A percentile compares a stretch with the other conserved stretches of the same genome.
Conservation (phyloP, 1,140 invertebrate species). For the Scaptodrosophila lebanonensis region DNA sequence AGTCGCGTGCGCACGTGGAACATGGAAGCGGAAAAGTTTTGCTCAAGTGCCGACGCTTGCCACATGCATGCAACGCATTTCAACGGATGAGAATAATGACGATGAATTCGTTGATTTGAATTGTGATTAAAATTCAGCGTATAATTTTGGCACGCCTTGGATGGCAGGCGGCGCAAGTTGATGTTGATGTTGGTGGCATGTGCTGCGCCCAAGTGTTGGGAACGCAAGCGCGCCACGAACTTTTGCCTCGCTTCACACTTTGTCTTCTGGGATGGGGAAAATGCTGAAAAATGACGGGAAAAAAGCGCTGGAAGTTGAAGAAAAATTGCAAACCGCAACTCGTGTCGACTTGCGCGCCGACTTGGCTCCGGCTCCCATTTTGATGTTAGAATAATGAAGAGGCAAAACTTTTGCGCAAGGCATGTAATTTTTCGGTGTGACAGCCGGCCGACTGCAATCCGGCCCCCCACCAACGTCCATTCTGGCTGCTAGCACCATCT, state of each 20-base stretch:
- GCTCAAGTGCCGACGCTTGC: constrained; percentile 33
- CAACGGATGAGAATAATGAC: constrained; percentile 56
- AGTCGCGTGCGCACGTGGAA: not conserved
- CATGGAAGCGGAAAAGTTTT: constrained; percentile 21
- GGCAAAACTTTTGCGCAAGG: constrained; percentile 74
- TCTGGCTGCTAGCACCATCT: not conserved
- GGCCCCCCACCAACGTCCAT: not conserved
- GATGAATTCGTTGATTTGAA: constrained; percentile 74
- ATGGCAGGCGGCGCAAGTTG: constrained; percentile 24
- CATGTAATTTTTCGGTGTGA: constrained; percentile 75
- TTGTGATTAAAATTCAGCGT: constrained; percentile 76
- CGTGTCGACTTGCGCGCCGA: constrained; percentile 51
- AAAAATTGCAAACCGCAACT: constrained; percentile 75
- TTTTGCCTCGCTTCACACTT: constrained; percentile 62
- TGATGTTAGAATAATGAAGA: constrained; percentile 76
- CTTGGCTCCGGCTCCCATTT: constrained; percentile 32
- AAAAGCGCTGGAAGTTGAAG: constrained; percentile 35
- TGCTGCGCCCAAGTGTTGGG: constrained; percentile 16
- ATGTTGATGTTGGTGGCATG: constrained; percentile 42
- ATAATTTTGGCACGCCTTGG: constrained; percentile 55
- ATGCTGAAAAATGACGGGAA: not conserved
- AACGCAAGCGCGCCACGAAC: constrained; percentile 28
- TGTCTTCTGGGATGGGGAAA: constrained; percentile 19
- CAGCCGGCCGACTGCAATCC: constrained; percentile 47
- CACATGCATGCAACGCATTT: constrained; percentile 29